These are phyloP conservation scores for Cryptosula pallasiana DNA, from an alignment of 2,888 invertebrate genomes.

Conservation along the genomic window DNA sequence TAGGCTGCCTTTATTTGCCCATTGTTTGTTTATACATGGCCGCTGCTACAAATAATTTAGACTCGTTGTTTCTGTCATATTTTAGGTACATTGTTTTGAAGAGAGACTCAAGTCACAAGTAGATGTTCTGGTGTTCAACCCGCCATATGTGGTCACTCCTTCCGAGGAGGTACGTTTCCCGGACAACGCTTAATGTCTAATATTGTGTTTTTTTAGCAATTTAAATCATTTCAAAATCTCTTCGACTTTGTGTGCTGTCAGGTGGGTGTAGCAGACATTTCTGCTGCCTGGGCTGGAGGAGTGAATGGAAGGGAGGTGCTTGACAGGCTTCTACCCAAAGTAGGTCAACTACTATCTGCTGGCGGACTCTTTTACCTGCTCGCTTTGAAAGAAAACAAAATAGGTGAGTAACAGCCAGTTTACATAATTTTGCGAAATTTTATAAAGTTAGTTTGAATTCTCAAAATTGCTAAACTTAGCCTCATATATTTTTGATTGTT, in stretches of 20 bases:
- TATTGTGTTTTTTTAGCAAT: background rate
- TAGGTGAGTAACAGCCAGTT: constrained; percentile 59
- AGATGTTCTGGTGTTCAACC: constrained; percentile 91
- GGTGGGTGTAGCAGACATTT: constrained; percentile 47
- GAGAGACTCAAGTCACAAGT: constrained; percentile 60
- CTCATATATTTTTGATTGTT: constrained; percentile 29
- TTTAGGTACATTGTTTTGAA: constrained; percentile 21
- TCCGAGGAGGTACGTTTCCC: constrained; percentile 69
- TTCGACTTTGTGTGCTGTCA: no score
- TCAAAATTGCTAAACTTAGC: no score
- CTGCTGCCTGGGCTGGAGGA: constrained; percentile 59
- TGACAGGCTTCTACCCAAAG: constrained; percentile 62
- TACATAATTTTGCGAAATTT: no score
- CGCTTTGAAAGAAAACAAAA: constrained; percentile 79
- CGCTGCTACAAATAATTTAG: background rate
- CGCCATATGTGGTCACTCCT: constrained; percentile 91
- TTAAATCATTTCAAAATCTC: no score
- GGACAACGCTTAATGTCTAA: no score
- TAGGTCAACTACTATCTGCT: constrained; percentile 67
- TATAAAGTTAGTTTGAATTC: no score
- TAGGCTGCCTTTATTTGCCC: constrained; percentile 29
- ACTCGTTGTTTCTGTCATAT: constrained; percentile 9
- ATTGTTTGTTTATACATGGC: background rate
- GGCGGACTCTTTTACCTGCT: constrained; percentile 81
- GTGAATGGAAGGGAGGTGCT: constrained; percentile 62